A percentile compares a stretch with the other conserved stretches of the same genome.
Evolutionary conservation across 2,797 vertebrate species (phyloP).

Genomic region (Cryptoprocta ferox): DNA sequence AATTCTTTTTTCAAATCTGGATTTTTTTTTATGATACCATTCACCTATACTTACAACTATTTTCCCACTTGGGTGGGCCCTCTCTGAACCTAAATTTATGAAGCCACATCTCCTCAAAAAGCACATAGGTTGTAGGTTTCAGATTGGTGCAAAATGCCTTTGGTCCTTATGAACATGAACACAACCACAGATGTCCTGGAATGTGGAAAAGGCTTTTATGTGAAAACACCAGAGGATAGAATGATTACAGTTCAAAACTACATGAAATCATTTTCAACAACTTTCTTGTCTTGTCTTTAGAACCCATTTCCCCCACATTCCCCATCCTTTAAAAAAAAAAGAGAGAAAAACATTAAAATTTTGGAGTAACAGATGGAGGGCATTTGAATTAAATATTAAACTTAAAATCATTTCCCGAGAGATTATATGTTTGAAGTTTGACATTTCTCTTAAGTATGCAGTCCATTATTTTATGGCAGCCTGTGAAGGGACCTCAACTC

Average conservation of each 20-base stretch:
- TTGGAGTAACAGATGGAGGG: neutral
- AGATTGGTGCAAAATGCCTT: constrained; percentile 56
- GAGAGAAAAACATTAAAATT: neutral
- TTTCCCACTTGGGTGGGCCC: constrained; percentile 64
- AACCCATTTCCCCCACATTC: neutral
- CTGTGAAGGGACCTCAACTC: neutral
- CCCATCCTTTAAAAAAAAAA: neutral
- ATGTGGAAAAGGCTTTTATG: constrained; percentile 37
- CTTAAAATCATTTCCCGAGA: neutral
- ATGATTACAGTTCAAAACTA: constrained; percentile 59
- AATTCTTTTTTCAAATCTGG: constrained; percentile 61
- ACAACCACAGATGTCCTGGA: constrained; percentile 53
- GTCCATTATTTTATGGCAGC: neutral
- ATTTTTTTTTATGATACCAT: neutral
- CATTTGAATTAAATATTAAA: constrained; percentile 39
- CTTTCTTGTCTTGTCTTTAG: constrained; percentile 60
- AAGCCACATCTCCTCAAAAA: neutral
- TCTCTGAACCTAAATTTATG: constrained; percentile 46
- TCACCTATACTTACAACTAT: constrained; percentile 21
- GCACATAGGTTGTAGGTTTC: constrained; percentile 64
- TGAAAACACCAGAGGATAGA: constrained; percentile 63
- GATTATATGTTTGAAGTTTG: neutral
- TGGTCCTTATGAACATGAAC: constrained; percentile 52
- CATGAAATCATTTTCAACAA: constrained; percentile 38
- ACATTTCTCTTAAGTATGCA: neutral